phyloP scores from a whole-genome alignment of 1,140 invertebrate species.

The Papilio dardanus region DNA sequence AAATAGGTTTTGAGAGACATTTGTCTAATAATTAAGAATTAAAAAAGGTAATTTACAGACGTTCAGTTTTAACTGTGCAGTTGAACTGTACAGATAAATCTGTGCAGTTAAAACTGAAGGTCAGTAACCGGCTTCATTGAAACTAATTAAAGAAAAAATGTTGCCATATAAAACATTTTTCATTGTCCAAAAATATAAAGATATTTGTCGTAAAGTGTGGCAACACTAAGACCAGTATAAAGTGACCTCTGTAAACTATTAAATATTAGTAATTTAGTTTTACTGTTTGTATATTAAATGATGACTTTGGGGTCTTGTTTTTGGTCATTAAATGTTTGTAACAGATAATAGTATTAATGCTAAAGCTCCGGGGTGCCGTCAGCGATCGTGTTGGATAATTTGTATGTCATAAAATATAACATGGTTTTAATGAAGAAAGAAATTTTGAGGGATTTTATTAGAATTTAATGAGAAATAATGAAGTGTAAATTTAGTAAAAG shows the following conservation, averaged over 20 bases:
- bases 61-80: too few relatives aligned
- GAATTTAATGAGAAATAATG: too few relatives aligned
- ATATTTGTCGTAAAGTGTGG: not conserved
- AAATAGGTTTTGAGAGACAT: too few relatives aligned
- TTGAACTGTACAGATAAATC: too few relatives aligned
- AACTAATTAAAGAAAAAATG: too few relatives aligned
- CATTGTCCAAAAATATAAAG: too few relatives aligned
- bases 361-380: constrained; percentile 42
- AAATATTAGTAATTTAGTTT: constrained; percentile 10
- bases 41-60: too few relatives aligned
- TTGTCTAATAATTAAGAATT: too few relatives aligned
- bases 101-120: too few relatives aligned
- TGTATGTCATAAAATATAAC: not conserved
- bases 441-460: not conserved
- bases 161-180: too few relatives aligned
- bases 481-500: not conserved
- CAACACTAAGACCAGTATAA: constrained; percentile 14
- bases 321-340: constrained; percentile 26
- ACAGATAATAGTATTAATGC: constrained; percentile 38
- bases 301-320: constrained; percentile 32
- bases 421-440: not conserved
- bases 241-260: not conserved
- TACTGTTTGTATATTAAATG: constrained; percentile 17
- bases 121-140: too few relatives aligned
- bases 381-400: constrained; percentile 38